phyloP scores from a whole-genome alignment of 2,113 vertebrate species.

The Microtus ochrogaster region DNA sequence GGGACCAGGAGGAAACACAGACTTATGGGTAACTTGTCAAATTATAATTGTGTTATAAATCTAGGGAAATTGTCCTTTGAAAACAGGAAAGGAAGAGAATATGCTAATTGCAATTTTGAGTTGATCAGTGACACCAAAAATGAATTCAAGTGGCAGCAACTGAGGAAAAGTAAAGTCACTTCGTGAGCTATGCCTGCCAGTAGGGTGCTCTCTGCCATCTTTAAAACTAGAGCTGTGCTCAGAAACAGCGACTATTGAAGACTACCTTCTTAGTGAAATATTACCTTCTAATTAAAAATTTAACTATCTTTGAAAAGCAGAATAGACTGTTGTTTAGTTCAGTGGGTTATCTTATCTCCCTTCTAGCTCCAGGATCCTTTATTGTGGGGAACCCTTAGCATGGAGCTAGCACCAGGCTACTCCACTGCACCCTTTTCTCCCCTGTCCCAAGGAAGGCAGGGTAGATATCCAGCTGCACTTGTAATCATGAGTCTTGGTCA shows the following conservation, averaged over 20 bases:
- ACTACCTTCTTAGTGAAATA: background rate
- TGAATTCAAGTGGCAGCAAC: background rate
- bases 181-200: background rate
- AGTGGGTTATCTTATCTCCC: background rate
- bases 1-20: background rate
- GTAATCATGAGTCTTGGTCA: background rate
- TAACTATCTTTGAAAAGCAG: background rate
- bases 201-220: background rate
- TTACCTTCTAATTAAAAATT: background rate
- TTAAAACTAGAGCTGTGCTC: background rate
- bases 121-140: background rate
- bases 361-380: background rate
- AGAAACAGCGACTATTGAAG: constrained; percentile 12
- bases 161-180: constrained; percentile 29
- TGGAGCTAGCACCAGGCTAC: background rate
- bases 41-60: constrained; percentile 14
- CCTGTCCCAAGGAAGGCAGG: background rate
- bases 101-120: background rate
- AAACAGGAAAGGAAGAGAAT: constrained; percentile 12
- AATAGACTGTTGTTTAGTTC: background rate
- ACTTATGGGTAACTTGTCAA: constrained; percentile 16
- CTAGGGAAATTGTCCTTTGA: background rate
- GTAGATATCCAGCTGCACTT: background rate
- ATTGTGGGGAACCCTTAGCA: background rate
- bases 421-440: background rate